phyloP scores from a whole-genome alignment of 1,140 invertebrate genomes.

The Hirudo medicinalis region DNA sequence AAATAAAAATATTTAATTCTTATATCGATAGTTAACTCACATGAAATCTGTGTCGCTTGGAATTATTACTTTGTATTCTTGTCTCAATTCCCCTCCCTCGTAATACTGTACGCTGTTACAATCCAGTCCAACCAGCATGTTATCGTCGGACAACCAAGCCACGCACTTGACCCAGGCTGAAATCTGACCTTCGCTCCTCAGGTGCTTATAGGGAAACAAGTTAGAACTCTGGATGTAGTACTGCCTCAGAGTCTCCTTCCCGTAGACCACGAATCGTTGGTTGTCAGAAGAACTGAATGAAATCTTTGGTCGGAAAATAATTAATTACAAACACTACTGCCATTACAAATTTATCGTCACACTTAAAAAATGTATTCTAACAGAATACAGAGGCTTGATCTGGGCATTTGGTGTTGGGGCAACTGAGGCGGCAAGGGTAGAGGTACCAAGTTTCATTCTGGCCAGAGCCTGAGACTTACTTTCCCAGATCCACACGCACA shows the following conservation, averaged over 20 bases:
- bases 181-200: background rate
- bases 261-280: conserved; percentile 6
- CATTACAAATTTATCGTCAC: background rate
- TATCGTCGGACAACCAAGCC: background rate
- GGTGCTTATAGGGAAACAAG: background rate
- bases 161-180: background rate
- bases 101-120: background rate
- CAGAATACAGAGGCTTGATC: background rate
- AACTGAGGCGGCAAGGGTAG: background rate
- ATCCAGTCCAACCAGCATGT: conserved; percentile 1
- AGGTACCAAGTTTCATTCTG: background rate
- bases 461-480: conserved; percentile 4
- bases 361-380: background rate
- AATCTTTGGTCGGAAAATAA: background rate
- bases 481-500: conserved; percentile 1
- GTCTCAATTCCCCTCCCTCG: conserved; percentile 1
- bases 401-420: background rate
- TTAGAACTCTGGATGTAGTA: background rate
- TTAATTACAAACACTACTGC: background rate
- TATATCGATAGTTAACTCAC: background rate
- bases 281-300: background rate
- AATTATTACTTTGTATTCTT: background rate
- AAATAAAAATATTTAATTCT: too few species aligned
- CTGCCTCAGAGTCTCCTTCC: background rate
- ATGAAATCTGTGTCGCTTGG: conserved; percentile 5